Base-by-base conservation (phyloP, 2,888 invertebrate species). In the Cryptophagus acutangulus region DNA sequence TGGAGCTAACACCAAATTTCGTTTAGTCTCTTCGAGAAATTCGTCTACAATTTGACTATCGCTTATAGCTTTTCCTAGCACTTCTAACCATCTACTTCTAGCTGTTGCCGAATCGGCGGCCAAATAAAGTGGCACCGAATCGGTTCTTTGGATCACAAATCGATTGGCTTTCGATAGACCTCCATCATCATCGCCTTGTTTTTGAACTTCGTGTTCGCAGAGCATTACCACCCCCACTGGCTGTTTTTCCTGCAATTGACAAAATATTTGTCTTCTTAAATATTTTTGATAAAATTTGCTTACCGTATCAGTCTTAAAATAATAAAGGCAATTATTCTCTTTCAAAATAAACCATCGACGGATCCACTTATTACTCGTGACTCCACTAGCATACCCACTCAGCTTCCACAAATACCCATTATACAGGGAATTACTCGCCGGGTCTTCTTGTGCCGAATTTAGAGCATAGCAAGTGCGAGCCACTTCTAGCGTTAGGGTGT, bases 321-420 rank as follows among this genome's bases (percentile, higher is more conserved):
- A 93, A 70, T 94, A 95, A 47, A 95, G 77, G 72, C 92, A 93
- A 73, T 91, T 89, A 72, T 95, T 93, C 38, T 85, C 81, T 58
- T 92, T 86, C 39, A 95, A 73, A 48, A 87, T 84, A 70, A 94
- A 94, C 89, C 90, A 95, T 51, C 95, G 74, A 40, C 87, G 75
- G 36, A 89, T 84, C 94, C 94, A 95, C 45, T 83, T 79, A 66
- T 71, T 72, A 17, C 67, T 62, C 3, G 71, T 71, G 2, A 70
- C 63, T 2, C 78, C 73, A 49, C 75, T 75, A 17, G 76, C 74
- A 48, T 73, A 74, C 0, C 76, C 74, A 6, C 82, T 80, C 45
- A 84, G 78, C 38, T 85, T 75, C 87, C 87, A 87, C 10, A 88
- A 70, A 62, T 86, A 86, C 1, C 87, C 87, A 36, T 84, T 80